Base-by-base conservation (phyloP, 2,113 vertebrate genomes). In the Pao palembangensis region DNA sequence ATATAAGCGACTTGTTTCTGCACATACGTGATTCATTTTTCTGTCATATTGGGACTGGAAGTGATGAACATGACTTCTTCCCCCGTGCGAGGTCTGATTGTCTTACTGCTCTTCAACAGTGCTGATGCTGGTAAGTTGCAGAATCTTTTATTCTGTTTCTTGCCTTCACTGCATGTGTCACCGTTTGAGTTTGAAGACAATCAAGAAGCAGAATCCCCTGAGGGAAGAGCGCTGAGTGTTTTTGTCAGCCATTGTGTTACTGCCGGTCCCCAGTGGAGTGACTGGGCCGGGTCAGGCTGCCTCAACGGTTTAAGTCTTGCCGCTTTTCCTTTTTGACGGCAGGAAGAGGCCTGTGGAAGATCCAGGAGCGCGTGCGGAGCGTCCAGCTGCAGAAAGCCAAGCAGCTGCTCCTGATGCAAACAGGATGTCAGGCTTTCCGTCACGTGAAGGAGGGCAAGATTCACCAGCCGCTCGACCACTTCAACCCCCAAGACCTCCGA, bases 381-480 rank as follows among this genome's bases (percentile, higher is more conserved):
- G 31, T 72, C 12, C 82, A 81, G 13, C 57, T 89, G 64, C 69
- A 85, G 19, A 67, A 34, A n/a, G 71, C 75, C 28, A 76, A 82
- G 56, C 67, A 79, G 58, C 21, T 49, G 47, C n/a, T 48, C 15
- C 31, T 69, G 34, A 41, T 8, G 6, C 10, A 23, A 12, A 50
- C 51, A 0, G 23, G 57, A 12, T 3, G 1, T 1, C 19, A 42
- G 41, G 53, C 53, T 56, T 23, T 59, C 17, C 43, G 15, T 1
- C 58, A 75, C 3, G 65, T 86, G 17, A 75, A 42, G 28, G 73
- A 82, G 42, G 85, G 67, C 3, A 5, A 17, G 20, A 55, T 94
- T 28, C 53, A 73, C 3, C 94, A 95, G 67, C 87, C 66, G 0
- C 88, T 95, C 61, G 87, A 95, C 73, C 93, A 93, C 76, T 94